Base-by-base conservation (phyloP, 2,888 invertebrate species). In the Calameuta pallipes region DNA sequence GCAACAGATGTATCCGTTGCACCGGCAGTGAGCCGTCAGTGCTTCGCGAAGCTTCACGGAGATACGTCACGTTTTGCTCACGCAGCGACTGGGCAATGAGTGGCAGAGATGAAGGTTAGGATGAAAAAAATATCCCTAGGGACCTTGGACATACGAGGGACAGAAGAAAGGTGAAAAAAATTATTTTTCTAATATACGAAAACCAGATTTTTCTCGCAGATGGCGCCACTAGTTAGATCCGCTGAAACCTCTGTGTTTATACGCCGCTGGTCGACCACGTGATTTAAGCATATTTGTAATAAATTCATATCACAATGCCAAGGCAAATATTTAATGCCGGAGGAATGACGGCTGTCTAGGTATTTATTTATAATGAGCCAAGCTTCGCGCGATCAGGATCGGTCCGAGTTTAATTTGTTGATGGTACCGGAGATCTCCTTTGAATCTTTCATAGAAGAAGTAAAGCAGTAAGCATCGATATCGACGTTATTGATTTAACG, bases 261-360 rank as follows among this genome's bases (percentile, higher is more conserved):
- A 56, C 56, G 56, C 2, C 6, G 0, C 41, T 23, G 6, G 23
- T 35, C 74, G 75, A 68, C 56, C 56, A 56, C 56, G 68, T 31
- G 74, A 80, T 76, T 76, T 71, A 79, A 75, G 41, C 36, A 35
- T 75, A 75, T 80, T 68, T 73, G 76, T 69, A 76, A 78, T 76
- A 69, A 80, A 78, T 76, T 80, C 76, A 73, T 69, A 56, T 37
- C 35, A 79, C 34, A 78, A 81, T 78, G 77, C 80, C 74, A 80
- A 83, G 71, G 77, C 80, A 83, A 83, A 83, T 81, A 82, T 82
- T 83, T 82, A 80, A 83, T 78, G 77, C 56, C 79, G 81, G 74
- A 79, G 15, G n/a, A 70, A 75, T 41, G 78, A 75, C 71, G 78
- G 75, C 33, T 74, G 35, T 3, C 74, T 69, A 56, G 30, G 2